Evolutionary conservation across 37 sponge, comb jelly and placozoan species (phyloP).

Genomic region (Axinella damicornis): DNA sequence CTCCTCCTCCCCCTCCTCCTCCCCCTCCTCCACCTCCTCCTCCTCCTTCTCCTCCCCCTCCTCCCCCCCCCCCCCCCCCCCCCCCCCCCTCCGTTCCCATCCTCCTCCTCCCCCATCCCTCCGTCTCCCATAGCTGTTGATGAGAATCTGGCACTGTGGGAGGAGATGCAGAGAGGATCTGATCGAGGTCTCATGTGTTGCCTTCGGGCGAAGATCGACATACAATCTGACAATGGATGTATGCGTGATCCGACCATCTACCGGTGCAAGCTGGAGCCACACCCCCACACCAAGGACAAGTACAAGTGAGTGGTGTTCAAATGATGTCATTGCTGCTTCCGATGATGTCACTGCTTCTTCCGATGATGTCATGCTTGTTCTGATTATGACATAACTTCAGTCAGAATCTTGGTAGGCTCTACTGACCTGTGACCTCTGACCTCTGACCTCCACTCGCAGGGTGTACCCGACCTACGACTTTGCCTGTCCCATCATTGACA

Average conservation of each 20-base stretch:
- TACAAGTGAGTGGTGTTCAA: conserved; percentile 82
- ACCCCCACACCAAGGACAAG: conserved; percentile 84
- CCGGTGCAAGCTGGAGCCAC: conserved; percentile 89
- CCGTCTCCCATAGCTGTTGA: conserved; percentile 87
- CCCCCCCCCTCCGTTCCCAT: too few species aligned
- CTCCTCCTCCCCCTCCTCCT: neutral
- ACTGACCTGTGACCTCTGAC: too few species aligned
- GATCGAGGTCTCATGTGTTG: conserved; percentile 84
- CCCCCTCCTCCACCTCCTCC: neutral
- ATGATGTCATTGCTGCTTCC: neutral
- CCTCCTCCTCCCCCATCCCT: too few species aligned
- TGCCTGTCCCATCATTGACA: conserved; percentile 99
- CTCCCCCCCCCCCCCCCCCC: too few species aligned
- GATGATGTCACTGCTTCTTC: too few species aligned
- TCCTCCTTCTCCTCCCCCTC: neutral
- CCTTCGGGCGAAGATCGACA: conserved; percentile 94
- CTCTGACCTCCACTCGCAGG: conserved; percentile 72
- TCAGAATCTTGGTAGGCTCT: neutral
- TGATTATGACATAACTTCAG: neutral
- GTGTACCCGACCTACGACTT: conserved; percentile 99
- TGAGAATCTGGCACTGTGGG: conserved; percentile 80
- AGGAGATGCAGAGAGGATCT: conserved; percentile 91
- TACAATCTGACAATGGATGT: conserved; percentile 90
- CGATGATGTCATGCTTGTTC: too few species aligned
- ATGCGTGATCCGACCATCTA: conserved; percentile 95